Evolutionary conservation across 2,888 invertebrate species (phyloP), one percentile per base, ranked within the genome.

Genomic region (Alcis repandata): DNA sequence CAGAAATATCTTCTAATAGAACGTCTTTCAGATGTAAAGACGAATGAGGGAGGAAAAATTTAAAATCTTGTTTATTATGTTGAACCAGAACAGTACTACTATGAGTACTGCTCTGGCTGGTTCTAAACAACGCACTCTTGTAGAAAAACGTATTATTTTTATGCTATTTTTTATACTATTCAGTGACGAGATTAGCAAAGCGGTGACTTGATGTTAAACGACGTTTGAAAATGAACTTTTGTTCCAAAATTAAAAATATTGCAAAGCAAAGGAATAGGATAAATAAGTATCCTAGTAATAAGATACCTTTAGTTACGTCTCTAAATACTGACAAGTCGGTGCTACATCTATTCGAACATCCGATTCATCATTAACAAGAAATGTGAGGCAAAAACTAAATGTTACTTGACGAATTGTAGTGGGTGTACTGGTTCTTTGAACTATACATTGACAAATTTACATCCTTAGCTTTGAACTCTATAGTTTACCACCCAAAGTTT

Each of bases 341-440:
- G 17, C 36, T 33, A 19, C 51, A 36, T 36, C 13, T 36, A 51
- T 51, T 36, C n/a, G 36, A 51, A 36, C 36, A 20, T 51, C 36
- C 19, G 79, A 87, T 88, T 85, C 83, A 89, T 88, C 86, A 86
- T 83, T 82, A 81, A 77, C 84, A 84, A 85, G 85, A 88, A 87
- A 84, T 85, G 79, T 71, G 74, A 69, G 63, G 77, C 82, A 88
- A 89, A 90, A 89, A 84, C 75, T 57, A 53, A 41, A 63, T 54
- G 46, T 57, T 56, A 64, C 54, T 67, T 67, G 68, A 67, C 67
- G 71, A 71, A 72, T 15, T 46, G 45, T 73, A 60, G 78, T 85
- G 88, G 89, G 86, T 86, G 89, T 83, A 86, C 82, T 79, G 70
- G 88, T 86, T 87, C 85, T 74, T 84, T 86, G 87, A 88, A 88